These are phyloP conservation scores for Catostomus latipinnis DNA, from an alignment of 2,797 vertebrate genomes.

Conservation along the genomic window DNA sequence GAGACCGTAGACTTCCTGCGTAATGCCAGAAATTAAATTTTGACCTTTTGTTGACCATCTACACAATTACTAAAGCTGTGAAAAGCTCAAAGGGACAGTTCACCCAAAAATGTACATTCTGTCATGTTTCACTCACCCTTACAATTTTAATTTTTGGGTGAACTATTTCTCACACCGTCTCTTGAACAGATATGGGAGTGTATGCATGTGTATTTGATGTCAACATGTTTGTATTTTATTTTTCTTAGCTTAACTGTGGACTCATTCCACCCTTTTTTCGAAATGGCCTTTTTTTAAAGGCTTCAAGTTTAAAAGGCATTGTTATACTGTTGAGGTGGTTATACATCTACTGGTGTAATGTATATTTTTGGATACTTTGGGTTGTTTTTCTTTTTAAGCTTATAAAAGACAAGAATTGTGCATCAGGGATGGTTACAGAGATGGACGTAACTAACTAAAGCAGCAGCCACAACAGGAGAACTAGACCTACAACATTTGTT, in stretches of 20 bases:
- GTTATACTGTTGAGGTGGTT: conserved; percentile 84
- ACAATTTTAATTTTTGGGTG: no score
- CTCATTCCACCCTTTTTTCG: conserved; percentile 76
- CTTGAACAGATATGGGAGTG: conserved; percentile 28
- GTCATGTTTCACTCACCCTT: no score
- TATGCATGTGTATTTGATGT: conserved; percentile 67
- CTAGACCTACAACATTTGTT: conserved; percentile 49
- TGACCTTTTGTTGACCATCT: conserved; percentile 72
- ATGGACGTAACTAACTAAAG: conserved; percentile 51
- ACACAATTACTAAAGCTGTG: conserved; percentile 72
- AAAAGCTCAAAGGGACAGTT: no score
- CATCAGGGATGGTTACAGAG: conserved; percentile 62
- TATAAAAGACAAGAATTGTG: conserved; percentile 59
- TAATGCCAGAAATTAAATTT: conserved; percentile 63
- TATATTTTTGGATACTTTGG: conserved; percentile 75
- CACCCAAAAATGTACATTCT: no score
- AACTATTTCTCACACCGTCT: no score
- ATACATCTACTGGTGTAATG: conserved; percentile 85
- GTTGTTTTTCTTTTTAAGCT: conserved; percentile 74
- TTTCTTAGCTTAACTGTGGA: conserved; percentile 77
- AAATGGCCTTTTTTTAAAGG: conserved; percentile 75
- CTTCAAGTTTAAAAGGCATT: conserved; percentile 72
- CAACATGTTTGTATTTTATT: conserved; percentile 58
- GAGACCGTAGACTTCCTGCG: conserved; percentile 22
- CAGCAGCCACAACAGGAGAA: conserved; percentile 45